Evolutionary conservation across 2,113 vertebrate genomes (phyloP).

Genomic region (Ciconia stormi): DNA sequence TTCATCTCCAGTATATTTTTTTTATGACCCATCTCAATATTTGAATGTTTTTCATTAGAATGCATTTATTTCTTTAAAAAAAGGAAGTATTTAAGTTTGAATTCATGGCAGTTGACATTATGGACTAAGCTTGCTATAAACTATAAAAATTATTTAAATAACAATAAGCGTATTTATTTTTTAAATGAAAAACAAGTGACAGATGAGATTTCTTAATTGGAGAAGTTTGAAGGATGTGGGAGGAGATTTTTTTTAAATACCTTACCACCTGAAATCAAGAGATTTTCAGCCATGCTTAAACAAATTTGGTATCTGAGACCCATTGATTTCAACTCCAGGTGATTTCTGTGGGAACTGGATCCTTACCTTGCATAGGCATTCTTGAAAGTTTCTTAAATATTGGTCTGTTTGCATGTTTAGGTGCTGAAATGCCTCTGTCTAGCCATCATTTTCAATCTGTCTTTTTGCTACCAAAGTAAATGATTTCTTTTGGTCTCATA

Average conservation of each 20-base stretch:
- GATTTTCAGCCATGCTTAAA: background rate
- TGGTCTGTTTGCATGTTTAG: background rate
- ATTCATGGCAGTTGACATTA: background rate
- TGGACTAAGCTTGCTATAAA: background rate
- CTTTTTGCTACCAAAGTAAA: background rate
- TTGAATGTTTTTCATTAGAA: background rate
- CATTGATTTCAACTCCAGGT: background rate
- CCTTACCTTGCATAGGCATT: background rate
- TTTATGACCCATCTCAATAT: background rate
- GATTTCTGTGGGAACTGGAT: background rate
- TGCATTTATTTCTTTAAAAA: background rate
- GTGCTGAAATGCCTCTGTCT: background rate
- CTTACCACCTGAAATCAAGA: background rate
- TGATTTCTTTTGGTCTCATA: background rate
- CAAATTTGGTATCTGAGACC: background rate
- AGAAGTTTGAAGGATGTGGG: background rate
- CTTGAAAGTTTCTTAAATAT: background rate
- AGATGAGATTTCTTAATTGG: background rate
- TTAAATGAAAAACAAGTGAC: background rate
- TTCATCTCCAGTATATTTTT: background rate
- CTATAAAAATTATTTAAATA: background rate
- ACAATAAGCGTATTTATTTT: background rate
- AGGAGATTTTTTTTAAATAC: background rate
- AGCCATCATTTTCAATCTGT: background rate
- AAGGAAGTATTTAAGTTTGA: background rate